A percentile compares a stretch with the other conserved stretches of the same genome.
These are phyloP conservation scores for Elysia chlorotica DNA, from an alignment of 1,140 invertebrate species.

Conservation along the genomic window DNA sequence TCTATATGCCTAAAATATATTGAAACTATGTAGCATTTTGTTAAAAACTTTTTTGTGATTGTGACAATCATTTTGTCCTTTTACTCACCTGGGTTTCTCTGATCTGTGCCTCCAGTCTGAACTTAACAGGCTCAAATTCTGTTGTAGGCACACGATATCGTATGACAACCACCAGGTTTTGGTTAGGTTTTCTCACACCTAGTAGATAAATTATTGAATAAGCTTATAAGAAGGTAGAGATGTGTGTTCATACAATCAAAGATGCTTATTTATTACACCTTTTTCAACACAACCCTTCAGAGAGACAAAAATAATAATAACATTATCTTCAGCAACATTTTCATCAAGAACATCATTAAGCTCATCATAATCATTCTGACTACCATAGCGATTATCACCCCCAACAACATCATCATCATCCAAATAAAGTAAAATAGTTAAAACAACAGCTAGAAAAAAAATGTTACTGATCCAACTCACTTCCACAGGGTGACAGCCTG, in stretches of 20 bases:
- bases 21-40: too few relatives aligned
- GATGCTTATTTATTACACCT: too few relatives aligned
- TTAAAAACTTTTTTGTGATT: too few relatives aligned
- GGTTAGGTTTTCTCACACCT: not conserved
- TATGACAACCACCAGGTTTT: not conserved
- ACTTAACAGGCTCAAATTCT: not conserved
- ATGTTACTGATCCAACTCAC: conserved; percentile 9
- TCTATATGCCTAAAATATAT: too few relatives aligned
- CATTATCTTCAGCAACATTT: not conserved
- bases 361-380: not conserved
- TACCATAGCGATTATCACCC: too few relatives aligned
- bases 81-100: conserved; percentile 1
- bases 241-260: too few relatives aligned
- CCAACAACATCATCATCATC: not conserved
- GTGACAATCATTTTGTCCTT: too few relatives aligned
- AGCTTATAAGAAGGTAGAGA: too few relatives aligned
- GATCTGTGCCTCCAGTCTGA: not conserved
- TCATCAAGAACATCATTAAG: not conserved
- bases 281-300: too few relatives aligned
- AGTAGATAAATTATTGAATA: too few relatives aligned
- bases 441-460: not conserved
- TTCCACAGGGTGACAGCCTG: conserved; percentile 27
- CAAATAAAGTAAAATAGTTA: not conserved
- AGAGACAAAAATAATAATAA: not conserved
- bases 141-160: conserved; percentile 3